phyloP scores from a whole-genome alignment of 2,113 vertebrate genomes.

The Vombatus ursinus region DNA sequence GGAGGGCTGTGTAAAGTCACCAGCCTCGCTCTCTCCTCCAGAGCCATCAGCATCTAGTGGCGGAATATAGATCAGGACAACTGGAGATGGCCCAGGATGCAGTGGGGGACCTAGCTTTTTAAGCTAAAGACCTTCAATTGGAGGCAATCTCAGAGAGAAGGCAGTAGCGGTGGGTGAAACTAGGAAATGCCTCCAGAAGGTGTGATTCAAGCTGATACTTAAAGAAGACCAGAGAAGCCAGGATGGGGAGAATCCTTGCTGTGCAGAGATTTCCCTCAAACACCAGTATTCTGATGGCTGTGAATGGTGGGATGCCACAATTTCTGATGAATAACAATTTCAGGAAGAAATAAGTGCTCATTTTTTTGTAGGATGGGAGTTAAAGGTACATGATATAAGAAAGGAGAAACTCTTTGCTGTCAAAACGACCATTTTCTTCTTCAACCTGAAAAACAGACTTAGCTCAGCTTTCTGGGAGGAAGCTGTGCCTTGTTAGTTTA shows the following conservation, averaged over 20 bases:
- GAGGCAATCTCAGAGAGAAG: neutral
- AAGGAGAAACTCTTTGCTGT: neutral
- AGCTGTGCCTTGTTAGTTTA: constrained; percentile 13
- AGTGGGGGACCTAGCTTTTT: too few relatives aligned
- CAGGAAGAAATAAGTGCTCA: neutral
- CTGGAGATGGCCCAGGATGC: too few relatives aligned
- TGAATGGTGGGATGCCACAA: neutral
- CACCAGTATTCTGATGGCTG: neutral
- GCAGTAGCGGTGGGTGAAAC: neutral
- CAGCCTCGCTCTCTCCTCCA: too few relatives aligned
- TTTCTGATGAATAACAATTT: neutral
- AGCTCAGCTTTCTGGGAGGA: neutral
- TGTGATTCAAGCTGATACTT: neutral
- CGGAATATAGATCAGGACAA: too few relatives aligned
- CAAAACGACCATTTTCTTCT: neutral
- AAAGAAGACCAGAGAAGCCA: neutral
- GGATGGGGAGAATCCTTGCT: neutral
- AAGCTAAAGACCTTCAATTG: neutral
- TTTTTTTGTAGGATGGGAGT: neutral
- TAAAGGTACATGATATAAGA: neutral
- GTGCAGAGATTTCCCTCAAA: neutral
- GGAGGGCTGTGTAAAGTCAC: too few relatives aligned
- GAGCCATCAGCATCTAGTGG: too few relatives aligned
- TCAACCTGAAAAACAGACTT: neutral
- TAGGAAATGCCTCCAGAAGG: neutral